phyloP scores from a whole-genome alignment of 2,113 vertebrate species.

The Albula goreensis region DNA sequence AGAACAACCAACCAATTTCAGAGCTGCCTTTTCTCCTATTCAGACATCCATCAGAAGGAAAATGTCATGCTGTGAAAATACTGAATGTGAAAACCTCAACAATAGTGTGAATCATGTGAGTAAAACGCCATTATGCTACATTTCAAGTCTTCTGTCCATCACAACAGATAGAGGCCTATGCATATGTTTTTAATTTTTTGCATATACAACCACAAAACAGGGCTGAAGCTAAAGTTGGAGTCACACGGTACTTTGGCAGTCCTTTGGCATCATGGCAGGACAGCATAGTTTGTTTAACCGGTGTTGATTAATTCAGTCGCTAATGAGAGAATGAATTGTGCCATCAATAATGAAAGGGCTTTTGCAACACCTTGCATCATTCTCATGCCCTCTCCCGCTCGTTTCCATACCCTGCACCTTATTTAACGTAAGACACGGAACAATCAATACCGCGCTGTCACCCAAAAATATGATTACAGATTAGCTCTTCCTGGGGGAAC shows the following conservation, averaged over 20 bases:
- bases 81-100: not conserved
- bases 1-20: not conserved
- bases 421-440: not conserved
- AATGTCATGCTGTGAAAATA: not conserved
- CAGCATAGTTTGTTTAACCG: not conserved
- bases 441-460: not conserved
- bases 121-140: not conserved
- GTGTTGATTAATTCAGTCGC: not conserved
- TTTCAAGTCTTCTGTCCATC: not conserved
- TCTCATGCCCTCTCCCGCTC: not conserved
- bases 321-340: not conserved
- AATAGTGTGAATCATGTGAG: not conserved
- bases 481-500: not conserved
- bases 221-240: not conserved
- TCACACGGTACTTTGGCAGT: not conserved
- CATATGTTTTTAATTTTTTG: not conserved
- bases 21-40: not conserved
- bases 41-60: not conserved
- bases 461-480: not conserved
- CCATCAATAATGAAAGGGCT: conserved; percentile 5
- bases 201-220: too few species aligned
- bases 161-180: not conserved
- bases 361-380: not conserved
- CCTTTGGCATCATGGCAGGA: not conserved
- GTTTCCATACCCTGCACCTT: not conserved